A percentile compares a stretch with the other conserved stretches of the same genome.
Evolutionary conservation across 1,140 invertebrate species (phyloP).

Genomic region (Ips typographus): DNA sequence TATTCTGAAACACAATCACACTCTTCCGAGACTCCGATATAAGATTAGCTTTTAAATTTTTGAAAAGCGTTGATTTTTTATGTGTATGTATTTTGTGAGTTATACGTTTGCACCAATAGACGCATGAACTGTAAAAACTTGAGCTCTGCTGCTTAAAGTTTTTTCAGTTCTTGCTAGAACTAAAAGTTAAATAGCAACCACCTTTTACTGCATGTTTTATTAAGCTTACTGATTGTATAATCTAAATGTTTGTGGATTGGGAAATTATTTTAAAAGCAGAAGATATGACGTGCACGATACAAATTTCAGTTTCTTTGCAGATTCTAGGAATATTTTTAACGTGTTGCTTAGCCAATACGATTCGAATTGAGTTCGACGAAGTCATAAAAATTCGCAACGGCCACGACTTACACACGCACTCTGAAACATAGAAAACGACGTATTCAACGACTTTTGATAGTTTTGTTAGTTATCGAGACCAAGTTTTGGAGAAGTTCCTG

Average conservation of each 20-base stretch:
- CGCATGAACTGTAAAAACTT: not conserved
- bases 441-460: constrained; percentile 4
- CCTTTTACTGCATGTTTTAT: not conserved
- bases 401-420: constrained; percentile 27
- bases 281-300: not conserved
- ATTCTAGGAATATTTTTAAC: constrained; percentile 36
- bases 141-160: not conserved
- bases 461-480: not conserved
- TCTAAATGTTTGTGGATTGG: not conserved
- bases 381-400: constrained; percentile 33
- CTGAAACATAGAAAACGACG: constrained; percentile 26
- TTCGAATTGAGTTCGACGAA: constrained; percentile 24
- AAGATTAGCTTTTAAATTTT: constrained; percentile 6
- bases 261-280: not conserved
- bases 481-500: not conserved
- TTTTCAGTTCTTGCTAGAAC: not conserved
- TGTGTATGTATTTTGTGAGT: constrained; percentile 2
- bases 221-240: not conserved
- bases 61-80: not conserved
- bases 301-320: constrained; percentile 25
- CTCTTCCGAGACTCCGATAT: constrained; percentile 18
- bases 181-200: not conserved
- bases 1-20: constrained; percentile 25
- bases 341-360: constrained; percentile 32
- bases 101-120: not conserved